Percentiles rank a stretch among this genome's conserved stretches.
Evolutionary conservation across 2,113 vertebrate species (phyloP).

Genomic region (Xiphophorus couchianus): DNA sequence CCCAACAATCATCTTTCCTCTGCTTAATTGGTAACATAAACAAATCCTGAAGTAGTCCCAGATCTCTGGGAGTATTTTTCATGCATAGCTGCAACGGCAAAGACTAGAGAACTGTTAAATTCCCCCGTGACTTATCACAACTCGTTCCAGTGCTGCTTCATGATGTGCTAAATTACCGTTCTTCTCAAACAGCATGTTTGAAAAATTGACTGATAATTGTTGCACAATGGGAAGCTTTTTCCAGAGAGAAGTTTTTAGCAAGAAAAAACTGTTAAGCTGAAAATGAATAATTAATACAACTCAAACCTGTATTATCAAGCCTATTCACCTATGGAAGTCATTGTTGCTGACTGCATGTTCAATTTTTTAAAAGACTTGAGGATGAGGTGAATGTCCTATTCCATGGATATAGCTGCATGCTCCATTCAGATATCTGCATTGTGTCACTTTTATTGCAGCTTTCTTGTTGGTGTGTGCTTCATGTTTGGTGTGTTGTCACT

Average conservation of each 20-base stretch:
- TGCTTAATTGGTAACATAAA: constrained; percentile 80
- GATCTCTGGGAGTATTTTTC: constrained; percentile 50
- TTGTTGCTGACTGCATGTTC: constrained; percentile 36
- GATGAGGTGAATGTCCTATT: constrained; percentile 44
- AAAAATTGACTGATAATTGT: constrained; percentile 43
- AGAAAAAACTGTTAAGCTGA: constrained; percentile 34
- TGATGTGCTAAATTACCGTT: constrained; percentile 53
- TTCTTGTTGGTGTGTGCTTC: constrained; percentile 50
- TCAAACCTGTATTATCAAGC: constrained; percentile 42
- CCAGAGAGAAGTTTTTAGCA: constrained; percentile 22
- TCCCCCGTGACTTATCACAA: constrained; percentile 30
- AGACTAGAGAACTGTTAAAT: constrained; percentile 33
- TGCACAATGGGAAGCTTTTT: constrained; percentile 6
- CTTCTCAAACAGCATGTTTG: constrained; percentile 18
- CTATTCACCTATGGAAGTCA: constrained; percentile 36
- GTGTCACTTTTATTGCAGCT: constrained; percentile 49
- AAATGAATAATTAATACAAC: constrained; percentile 59
- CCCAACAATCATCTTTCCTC: constrained; percentile 74
- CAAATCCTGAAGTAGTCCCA: constrained; percentile 72
- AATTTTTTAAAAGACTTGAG: constrained; percentile 59
- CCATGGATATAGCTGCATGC: constrained; percentile 8
- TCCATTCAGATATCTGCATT: constrained; percentile 42
- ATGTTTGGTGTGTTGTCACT: constrained; percentile 60
- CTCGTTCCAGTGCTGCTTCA: constrained; percentile 27
- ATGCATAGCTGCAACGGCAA: constrained; percentile 42